Evolutionary conservation across 1,140 invertebrate genomes (phyloP).

Genomic region (Sitobion miscanthi): DNA sequence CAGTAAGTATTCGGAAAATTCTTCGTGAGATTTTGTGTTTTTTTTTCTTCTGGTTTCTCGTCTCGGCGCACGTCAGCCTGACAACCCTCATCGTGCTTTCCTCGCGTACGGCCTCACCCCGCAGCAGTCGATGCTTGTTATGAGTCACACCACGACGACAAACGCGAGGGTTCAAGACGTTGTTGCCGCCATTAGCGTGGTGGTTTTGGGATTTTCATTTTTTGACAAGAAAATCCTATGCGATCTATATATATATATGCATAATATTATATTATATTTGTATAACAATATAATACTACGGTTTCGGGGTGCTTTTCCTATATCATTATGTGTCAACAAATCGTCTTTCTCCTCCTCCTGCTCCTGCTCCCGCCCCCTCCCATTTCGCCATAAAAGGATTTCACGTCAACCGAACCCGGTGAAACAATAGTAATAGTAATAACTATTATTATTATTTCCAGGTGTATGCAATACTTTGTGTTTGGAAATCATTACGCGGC

Average conservation of each 20-base stretch:
- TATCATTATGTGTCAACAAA: conserved; percentile 26
- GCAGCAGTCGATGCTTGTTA: conserved; percentile 26
- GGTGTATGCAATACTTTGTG: neutral
- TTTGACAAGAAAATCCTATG: conserved; percentile 41
- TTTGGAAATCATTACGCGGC: neutral
- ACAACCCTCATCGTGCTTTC: neutral
- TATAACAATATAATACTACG: neutral
- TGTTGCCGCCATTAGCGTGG: conserved; percentile 7
- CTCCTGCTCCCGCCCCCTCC: no score
- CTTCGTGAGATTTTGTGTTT: neutral
- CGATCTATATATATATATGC: neutral
- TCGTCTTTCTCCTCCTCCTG: neutral
- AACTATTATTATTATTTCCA: neutral
- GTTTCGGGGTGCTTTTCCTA: neutral
- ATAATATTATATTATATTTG: neutral
- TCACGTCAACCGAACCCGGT: neutral
- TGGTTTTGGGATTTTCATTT: conserved; percentile 7
- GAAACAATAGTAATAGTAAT: neutral
- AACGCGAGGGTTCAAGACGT: conserved; percentile 29
- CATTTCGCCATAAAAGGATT: neutral
- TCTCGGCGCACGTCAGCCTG: conserved; percentile 6
- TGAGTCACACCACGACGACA: conserved; percentile 25
- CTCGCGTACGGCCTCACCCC: neutral
- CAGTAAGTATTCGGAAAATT: neutral
- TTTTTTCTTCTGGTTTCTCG: neutral